A percentile compares a stretch with the other conserved stretches of the same genome.
Evolutionary conservation across 2,797 vertebrate genomes (phyloP).

Genomic region (Sebastes paucispinis): DNA sequence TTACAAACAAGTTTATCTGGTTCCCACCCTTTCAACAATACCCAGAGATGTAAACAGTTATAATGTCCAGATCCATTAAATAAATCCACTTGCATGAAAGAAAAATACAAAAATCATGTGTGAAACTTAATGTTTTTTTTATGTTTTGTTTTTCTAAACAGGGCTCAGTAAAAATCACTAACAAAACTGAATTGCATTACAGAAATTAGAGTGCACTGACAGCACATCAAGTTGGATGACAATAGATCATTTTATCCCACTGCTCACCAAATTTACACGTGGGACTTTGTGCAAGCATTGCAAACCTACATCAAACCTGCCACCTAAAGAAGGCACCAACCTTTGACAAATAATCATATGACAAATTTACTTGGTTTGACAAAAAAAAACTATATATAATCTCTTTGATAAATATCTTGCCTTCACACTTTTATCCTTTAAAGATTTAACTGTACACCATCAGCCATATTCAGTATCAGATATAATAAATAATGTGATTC

Average conservation of each 20-base stretch:
- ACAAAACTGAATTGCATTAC: slow-evolving; percentile 55
- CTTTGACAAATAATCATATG: slow-evolving; percentile 28
- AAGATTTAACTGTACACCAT: slow-evolving; percentile 14
- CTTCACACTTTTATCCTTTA: slow-evolving; percentile 5
- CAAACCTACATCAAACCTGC: slow-evolving; percentile 50
- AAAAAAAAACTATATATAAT: slow-evolving; percentile 24
- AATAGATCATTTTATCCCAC: slow-evolving; percentile 40
- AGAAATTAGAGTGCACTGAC: slow-evolving; percentile 40
- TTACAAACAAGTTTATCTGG: not conserved
- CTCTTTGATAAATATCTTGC: slow-evolving; percentile 39
- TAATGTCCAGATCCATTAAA: not conserved
- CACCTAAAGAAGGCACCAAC: slow-evolving; percentile 61
- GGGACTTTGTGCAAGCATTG: slow-evolving; percentile 64
- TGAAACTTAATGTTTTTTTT: slow-evolving; percentile 45
- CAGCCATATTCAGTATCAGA: slow-evolving; percentile 22
- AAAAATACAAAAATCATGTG: slow-evolving; percentile 37
- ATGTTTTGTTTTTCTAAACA: slow-evolving; percentile 51
- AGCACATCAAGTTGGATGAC: slow-evolving; percentile 35
- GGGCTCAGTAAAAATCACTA: slow-evolving; percentile 65
- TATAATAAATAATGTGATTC: slow-evolving; percentile 62
- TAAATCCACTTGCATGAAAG: not conserved
- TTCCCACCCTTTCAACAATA: not conserved
- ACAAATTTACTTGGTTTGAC: slow-evolving; percentile 22
- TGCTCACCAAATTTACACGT: slow-evolving; percentile 21
- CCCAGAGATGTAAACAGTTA: not conserved